Conservation (phyloP, 2,113 vertebrate species). For the Columbina picui region DNA sequence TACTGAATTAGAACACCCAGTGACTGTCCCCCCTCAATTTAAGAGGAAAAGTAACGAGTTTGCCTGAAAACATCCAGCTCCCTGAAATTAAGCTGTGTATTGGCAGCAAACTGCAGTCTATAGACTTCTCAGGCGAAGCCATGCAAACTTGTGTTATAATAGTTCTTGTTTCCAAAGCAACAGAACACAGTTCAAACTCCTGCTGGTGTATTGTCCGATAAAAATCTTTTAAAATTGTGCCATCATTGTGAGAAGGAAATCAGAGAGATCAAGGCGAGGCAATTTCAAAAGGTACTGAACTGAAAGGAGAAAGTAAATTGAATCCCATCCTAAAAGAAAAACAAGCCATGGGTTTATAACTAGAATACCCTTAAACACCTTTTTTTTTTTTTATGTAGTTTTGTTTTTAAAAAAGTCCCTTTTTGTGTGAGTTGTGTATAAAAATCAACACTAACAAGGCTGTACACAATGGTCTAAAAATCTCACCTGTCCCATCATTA, state of each 20-base stretch:
- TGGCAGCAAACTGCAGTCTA: neutral
- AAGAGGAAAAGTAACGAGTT: neutral
- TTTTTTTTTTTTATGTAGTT: neutral
- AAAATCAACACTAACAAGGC: neutral
- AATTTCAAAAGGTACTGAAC: neutral
- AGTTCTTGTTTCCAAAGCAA: conserved; percentile 49
- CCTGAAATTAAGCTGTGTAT: neutral
- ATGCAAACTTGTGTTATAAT: neutral
- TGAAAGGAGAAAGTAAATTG: neutral
- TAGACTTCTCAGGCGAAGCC: neutral
- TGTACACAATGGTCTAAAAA: neutral
- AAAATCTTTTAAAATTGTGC: neutral
- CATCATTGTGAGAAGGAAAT: neutral
- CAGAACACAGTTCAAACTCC: neutral
- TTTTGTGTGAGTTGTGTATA: neutral
- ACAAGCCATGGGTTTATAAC: neutral
- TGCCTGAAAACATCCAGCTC: neutral
- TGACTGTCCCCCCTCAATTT: neutral
- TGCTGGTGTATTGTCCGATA: neutral
- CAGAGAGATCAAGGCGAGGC: neutral
- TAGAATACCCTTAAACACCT: neutral
- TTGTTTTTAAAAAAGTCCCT: neutral
- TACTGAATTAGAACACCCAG: neutral
- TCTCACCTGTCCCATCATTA: neutral
- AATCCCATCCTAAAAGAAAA: neutral